Conservation (phyloP, 1,140 invertebrate genomes). For the Rhagoletis zephyria region DNA sequence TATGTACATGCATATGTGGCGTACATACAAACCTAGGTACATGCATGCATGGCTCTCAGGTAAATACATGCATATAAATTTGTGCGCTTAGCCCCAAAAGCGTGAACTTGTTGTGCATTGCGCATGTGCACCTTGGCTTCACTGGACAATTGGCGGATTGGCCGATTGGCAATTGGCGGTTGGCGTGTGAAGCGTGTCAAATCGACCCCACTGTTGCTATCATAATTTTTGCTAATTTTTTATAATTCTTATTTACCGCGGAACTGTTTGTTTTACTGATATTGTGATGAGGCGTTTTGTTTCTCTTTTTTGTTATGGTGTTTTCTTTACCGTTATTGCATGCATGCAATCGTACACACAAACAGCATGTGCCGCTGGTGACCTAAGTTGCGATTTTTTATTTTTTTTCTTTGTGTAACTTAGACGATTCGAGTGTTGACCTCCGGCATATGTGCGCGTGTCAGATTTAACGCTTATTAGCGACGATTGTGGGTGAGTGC, state of each 20-base stretch:
- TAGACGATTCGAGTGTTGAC: neutral
- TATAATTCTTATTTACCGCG: neutral
- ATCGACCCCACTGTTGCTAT: neutral
- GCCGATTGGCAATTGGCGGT: neutral
- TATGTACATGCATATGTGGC: neutral
- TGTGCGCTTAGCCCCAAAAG: neutral
- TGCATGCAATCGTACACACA: neutral
- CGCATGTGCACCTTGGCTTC: neutral
- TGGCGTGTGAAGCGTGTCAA: slow-evolving; percentile 36
- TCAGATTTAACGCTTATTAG: slow-evolving; percentile 49
- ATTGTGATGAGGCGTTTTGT: neutral
- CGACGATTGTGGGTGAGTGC: slow-evolving; percentile 11
- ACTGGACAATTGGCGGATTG: neutral
- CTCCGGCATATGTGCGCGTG: slow-evolving; percentile 16
- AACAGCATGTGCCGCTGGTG: neutral
- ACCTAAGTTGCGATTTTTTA: neutral
- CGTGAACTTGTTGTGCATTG: slow-evolving; percentile 13
- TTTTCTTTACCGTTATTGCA: neutral
- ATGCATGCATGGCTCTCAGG: neutral
- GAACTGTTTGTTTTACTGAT: neutral
- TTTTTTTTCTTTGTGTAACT: neutral
- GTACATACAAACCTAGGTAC: neutral
- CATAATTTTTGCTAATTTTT: slow-evolving; percentile 40
- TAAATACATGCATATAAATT: neutral
- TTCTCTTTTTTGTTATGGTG: neutral